Percentiles rank a stretch among this genome's conserved stretches.
phyloP scores from a whole-genome alignment of 2,113 vertebrate genomes.

The Gymnocephalus cernua region DNA sequence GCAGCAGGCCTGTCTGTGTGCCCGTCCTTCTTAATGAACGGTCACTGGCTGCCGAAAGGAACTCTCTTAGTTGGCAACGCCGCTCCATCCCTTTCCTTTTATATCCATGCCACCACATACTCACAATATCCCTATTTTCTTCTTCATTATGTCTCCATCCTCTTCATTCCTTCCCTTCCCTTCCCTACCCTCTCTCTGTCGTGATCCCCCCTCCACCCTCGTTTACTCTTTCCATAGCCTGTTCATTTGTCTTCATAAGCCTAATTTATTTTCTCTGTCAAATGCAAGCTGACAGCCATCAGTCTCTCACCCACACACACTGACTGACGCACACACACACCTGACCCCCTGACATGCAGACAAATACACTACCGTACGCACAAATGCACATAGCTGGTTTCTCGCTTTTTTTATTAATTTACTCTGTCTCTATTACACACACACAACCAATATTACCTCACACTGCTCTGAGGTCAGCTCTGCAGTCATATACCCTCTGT shows the following conservation, averaged over 20 bases:
- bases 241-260: conserved; percentile 99
- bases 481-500: conserved; percentile 94
- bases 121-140: conserved; percentile 56
- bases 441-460: conserved; percentile 71
- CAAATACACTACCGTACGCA: conserved; percentile 32
- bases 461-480: conserved; percentile 89
- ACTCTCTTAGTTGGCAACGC: conserved; percentile 69
- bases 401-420: conserved; percentile 57
- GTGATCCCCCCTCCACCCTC: conserved; percentile 58
- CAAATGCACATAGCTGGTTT: conserved; percentile 38
- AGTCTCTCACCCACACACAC: conserved; percentile 86
- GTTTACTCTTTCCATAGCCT: conserved; percentile 75
- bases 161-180: conserved; percentile 28
- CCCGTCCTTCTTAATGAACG: conserved; percentile 66
- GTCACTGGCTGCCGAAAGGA: conserved; percentile 67
- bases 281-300: conserved; percentile 99
- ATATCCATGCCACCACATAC: conserved; percentile 77
- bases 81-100: conserved; percentile 54
- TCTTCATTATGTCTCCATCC: conserved; percentile 49
- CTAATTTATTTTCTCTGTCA: conserved; percentile 99
- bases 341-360: conserved; percentile 61
- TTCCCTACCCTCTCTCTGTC: conserved; percentile 27
- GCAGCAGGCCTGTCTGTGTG: conserved; percentile 58
- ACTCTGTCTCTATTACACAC: conserved; percentile 41
- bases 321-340: conserved; percentile 54